Conservation (phyloP, 2,113 vertebrate species). For the Phyllopteryx taeniolatus region DNA sequence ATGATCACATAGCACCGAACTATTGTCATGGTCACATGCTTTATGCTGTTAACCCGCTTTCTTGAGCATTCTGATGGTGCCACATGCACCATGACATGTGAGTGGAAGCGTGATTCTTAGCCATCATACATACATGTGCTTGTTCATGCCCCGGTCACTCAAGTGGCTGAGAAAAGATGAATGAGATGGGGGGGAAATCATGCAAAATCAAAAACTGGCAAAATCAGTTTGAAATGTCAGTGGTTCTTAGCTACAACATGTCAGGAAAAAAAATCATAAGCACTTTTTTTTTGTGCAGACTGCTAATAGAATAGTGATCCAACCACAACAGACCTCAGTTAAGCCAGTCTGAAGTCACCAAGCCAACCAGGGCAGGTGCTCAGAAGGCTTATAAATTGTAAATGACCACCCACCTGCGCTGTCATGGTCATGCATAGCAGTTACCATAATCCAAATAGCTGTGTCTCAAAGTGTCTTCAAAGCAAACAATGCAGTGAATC, state of each 20-base stretch:
- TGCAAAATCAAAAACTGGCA: not conserved
- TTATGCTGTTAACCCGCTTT: too few species aligned
- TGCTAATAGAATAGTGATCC: not conserved
- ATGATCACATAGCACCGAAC: too few species aligned
- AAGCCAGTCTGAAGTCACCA: conserved; percentile 9
- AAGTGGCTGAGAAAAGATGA: conserved; percentile 39
- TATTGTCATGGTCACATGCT: too few species aligned
- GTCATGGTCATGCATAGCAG: conserved; percentile 17
- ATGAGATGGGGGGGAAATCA: conserved; percentile 13
- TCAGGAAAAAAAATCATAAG: not conserved
- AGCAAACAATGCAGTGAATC: too few species aligned
- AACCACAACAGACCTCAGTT: not conserved
- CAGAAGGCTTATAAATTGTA: conserved; percentile 35
- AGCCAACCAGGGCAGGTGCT: not conserved
- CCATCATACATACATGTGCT: too few species aligned
- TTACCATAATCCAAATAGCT: too few species aligned
- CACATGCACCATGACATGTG: too few species aligned
- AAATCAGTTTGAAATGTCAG: not conserved
- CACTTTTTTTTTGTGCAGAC: not conserved
- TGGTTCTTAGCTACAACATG: not conserved
- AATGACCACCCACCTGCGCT: conserved; percentile 22
- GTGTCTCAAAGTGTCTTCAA: too few species aligned
- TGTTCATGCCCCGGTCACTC: not conserved
- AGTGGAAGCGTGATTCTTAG: too few species aligned
- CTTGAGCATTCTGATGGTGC: too few species aligned